These are phyloP conservation scores for Oscheius sp. DNA, from an alignment of 2,888 invertebrate species.

Conservation along the genomic window DNA sequence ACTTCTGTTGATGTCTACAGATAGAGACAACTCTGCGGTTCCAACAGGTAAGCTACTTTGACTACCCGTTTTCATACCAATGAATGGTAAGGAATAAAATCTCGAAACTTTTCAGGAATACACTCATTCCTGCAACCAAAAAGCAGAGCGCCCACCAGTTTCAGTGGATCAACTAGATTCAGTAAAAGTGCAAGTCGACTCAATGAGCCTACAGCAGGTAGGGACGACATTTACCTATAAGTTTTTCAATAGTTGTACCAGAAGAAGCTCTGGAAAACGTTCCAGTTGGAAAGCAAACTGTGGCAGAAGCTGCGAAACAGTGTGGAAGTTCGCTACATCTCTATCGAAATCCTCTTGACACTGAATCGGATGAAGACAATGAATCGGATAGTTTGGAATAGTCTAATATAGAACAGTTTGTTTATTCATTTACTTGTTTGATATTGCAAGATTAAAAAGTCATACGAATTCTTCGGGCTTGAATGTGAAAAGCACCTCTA, in stretches of 20 bases:
- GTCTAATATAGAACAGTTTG: neutral
- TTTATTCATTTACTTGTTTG: no score
- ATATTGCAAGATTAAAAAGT: no score
- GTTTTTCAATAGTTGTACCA: slow-evolving; percentile 3
- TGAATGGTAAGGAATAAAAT: neutral
- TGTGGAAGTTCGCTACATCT: slow-evolving; percentile 55
- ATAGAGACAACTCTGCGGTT: slow-evolving; percentile 46
- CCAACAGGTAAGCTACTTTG: slow-evolving; percentile 53
- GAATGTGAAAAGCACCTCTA: no score
- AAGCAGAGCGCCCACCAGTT: slow-evolving; percentile 44
- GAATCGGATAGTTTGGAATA: slow-evolving; percentile 35
- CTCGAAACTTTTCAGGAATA: slow-evolving; percentile 42
- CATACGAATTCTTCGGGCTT: no score
- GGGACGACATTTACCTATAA: neutral
- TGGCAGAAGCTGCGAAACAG: slow-evolving; percentile 67
- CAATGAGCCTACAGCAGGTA: slow-evolving; percentile 43
- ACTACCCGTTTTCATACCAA: slow-evolving; percentile 29
- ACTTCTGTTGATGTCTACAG: slow-evolving; percentile 65
- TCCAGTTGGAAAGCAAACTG: slow-evolving; percentile 73
- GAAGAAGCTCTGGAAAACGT: slow-evolving; percentile 29
- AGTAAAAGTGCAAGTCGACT: slow-evolving; percentile 56
- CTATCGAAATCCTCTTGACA: slow-evolving; percentile 65
- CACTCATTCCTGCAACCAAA: slow-evolving; percentile 60
- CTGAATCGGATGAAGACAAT: slow-evolving; percentile 58
- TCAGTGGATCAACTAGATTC: slow-evolving; percentile 45